Percentiles rank a stretch among this genome's conserved stretches.
Conservation (phyloP, 2,888 invertebrate species). For the Lepidonotus clava region DNA sequence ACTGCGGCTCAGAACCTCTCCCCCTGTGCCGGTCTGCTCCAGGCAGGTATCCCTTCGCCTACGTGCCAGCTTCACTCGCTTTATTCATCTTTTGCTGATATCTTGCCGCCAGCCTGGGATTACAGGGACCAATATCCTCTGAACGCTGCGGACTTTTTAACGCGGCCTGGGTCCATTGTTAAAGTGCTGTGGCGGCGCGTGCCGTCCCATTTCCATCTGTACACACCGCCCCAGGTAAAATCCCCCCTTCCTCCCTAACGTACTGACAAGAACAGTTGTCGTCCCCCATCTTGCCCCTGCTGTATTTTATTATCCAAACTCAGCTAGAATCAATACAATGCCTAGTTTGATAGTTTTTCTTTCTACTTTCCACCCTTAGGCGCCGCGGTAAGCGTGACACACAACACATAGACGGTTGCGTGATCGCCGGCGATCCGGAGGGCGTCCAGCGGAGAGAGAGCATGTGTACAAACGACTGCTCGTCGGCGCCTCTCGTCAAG, state of each 20-base stretch:
- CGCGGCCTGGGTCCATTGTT: background rate
- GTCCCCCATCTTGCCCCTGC: background rate
- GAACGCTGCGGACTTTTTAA: background rate
- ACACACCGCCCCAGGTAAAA: background rate
- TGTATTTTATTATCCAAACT: too few species aligned
- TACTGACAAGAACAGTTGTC: background rate
- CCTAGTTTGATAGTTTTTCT: too few species aligned
- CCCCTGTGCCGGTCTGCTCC: too few species aligned
- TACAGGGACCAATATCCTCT: background rate
- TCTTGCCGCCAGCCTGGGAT: background rate
- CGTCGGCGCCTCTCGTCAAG: conserved; percentile 36
- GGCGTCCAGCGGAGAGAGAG: background rate
- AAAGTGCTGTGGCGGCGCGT: background rate
- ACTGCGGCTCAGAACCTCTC: too few species aligned
- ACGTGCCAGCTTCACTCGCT: too few species aligned
- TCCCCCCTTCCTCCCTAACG: background rate
- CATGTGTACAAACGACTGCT: conserved; percentile 47
- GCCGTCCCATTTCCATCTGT: background rate
- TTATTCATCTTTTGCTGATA: too few species aligned
- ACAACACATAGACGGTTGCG: conserved; percentile 26
- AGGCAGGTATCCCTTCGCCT: too few species aligned
- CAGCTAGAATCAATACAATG: too few species aligned
- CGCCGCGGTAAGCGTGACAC: conserved; percentile 28
- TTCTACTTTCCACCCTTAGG: background rate
- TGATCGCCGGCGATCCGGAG: background rate